A percentile compares a stretch with the other conserved stretches of the same genome.
phyloP scores from a whole-genome alignment of 2,113 vertebrate genomes.

The Leptocoma aspasia region DNA sequence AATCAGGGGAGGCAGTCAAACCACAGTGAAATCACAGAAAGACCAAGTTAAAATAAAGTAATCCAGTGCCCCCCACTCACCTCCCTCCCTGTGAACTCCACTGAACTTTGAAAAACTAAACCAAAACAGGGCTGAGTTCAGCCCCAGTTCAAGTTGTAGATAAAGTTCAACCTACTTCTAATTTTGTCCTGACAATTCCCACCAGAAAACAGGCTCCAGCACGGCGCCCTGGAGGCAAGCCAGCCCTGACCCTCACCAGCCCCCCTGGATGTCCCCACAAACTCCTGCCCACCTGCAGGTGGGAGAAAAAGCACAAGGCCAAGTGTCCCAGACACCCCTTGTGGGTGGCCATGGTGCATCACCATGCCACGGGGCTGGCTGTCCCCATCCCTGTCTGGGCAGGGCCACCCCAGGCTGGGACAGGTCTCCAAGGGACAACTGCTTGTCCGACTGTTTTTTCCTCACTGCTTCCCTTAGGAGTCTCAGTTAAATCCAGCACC shows the following conservation, averaged over 20 bases:
- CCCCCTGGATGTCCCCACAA: background rate
- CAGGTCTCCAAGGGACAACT: fast-evolving
- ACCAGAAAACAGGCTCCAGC: background rate
- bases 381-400: fast-evolving
- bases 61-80: background rate
- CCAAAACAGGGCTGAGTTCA: background rate
- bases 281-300: background rate
- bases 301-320: fast-evolving
- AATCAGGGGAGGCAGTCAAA: background rate
- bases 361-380: background rate
- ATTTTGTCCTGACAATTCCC: conserved; percentile 15
- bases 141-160: background rate
- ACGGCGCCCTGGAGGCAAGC: fast-evolving
- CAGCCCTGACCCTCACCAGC: background rate
- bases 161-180: conserved; percentile 32
- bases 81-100: background rate
- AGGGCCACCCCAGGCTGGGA: background rate
- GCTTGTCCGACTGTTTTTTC: background rate
- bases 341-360: background rate
- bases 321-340: background rate
- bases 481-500: background rate
- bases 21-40: background rate
- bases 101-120: conserved; percentile 13
- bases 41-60: background rate
- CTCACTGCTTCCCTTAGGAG: background rate